Evolutionary conservation across 2,797 vertebrate species (phyloP).

Genomic region (Jordanella pulchra): DNA sequence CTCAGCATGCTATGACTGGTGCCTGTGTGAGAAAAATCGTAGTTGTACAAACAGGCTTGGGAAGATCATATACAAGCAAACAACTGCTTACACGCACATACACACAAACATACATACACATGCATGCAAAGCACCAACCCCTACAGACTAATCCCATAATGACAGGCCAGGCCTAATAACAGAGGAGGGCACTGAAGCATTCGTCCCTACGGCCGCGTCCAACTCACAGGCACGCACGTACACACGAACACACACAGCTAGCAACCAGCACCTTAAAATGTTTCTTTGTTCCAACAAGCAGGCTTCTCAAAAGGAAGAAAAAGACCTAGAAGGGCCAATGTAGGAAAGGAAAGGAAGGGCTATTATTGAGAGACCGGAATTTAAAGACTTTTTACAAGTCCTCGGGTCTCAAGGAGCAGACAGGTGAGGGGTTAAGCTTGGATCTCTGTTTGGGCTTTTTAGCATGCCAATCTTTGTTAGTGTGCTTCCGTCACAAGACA

Average conservation of each 20-base stretch:
- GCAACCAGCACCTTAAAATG: conserved; percentile 76
- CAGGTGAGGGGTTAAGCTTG: conserved; percentile 73
- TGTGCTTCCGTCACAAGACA: conserved; percentile 29
- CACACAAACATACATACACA: conserved; percentile 32
- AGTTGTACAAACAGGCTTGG: conserved; percentile 57
- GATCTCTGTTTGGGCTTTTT: conserved; percentile 56
- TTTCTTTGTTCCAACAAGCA: conserved; percentile 79
- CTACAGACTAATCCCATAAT: conserved; percentile 81
- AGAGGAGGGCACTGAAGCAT: conserved; percentile 76
- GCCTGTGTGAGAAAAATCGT: conserved; percentile 60
- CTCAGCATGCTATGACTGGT: conserved; percentile 35
- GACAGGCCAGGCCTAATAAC: conserved; percentile 83
- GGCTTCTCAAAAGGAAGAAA: conserved; percentile 62
- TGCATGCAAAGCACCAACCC: conserved; percentile 56
- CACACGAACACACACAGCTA: conserved; percentile 24
- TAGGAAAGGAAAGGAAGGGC: conserved; percentile 58
- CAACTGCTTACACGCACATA: conserved; percentile 26
- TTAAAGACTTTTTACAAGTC: conserved; percentile 55
- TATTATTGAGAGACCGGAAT: conserved; percentile 73
- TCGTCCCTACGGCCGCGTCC: conserved; percentile 67
- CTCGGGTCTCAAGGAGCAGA: conserved; percentile 43
- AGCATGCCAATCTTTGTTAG: conserved; percentile 40
- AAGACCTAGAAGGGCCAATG: conserved; percentile 24
- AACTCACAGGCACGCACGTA: conserved; percentile 29
- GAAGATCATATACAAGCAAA: conserved; percentile 52